These are phyloP conservation scores for Plodia interpunctella DNA, from an alignment of 1,140 invertebrate genomes.

Conservation along the genomic window DNA sequence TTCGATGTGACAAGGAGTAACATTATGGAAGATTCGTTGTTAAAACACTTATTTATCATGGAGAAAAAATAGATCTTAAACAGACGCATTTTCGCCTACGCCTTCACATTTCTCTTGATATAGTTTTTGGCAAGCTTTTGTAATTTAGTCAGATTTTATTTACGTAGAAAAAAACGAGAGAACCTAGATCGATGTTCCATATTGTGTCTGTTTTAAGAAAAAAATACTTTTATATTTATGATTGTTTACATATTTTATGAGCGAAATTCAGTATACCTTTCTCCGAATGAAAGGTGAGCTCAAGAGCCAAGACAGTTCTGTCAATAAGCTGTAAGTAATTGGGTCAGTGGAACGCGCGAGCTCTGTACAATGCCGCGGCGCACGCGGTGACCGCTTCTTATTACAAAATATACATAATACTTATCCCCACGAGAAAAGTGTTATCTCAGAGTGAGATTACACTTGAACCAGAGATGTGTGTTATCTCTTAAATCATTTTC, in stretches of 20 bases:
- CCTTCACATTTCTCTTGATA: background rate
- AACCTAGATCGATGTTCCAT: background rate
- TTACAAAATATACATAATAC: conserved; percentile 11
- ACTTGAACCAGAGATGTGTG: conserved; percentile 14
- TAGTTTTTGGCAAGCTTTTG: conserved; percentile 12
- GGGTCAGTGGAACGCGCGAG: conserved; percentile 63
- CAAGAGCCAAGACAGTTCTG: conserved; percentile 65
- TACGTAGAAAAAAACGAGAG: background rate
- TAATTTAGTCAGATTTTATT: conserved; percentile 7
- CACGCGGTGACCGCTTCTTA: conserved; percentile 22
- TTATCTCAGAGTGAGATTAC: conserved; percentile 14
- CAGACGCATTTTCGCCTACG: conserved; percentile 9
- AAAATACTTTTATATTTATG: too few species aligned
- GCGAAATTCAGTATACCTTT: conserved; percentile 26
- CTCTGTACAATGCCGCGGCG: conserved; percentile 37
- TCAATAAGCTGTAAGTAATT: conserved; percentile 65
- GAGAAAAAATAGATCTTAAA: background rate
- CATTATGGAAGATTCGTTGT: background rate
- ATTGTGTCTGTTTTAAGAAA: too few species aligned
- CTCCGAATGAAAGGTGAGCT: conserved; percentile 41
- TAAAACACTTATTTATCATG: background rate
- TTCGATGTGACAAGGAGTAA: background rate
- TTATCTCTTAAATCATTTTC: conserved; percentile 21
- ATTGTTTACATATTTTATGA: background rate
- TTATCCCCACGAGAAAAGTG: conserved; percentile 20